Evolutionary conservation across 1,140 invertebrate species (phyloP).

Genomic region (Zophobas morio): DNA sequence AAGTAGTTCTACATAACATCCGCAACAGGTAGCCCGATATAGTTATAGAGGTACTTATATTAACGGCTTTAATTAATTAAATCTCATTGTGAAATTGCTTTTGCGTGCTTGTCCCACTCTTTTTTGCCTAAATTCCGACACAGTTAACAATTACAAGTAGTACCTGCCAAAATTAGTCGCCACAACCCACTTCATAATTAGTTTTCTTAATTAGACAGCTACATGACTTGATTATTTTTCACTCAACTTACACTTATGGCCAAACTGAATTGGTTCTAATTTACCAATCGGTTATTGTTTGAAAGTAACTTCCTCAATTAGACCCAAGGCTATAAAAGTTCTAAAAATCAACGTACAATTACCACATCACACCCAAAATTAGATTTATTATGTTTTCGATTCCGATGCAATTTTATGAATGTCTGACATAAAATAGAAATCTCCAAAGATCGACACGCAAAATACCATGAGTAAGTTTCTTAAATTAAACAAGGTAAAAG

Average conservation of each 20-base stretch:
- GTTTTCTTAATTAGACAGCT: conserved; percentile 30
- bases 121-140: conserved; percentile 4
- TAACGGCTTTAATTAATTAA: conserved; percentile 5
- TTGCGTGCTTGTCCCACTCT: not conserved
- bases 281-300: conserved; percentile 33
- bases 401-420: conserved; percentile 12
- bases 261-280: conserved; percentile 3
- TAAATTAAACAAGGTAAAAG: conserved; percentile 35
- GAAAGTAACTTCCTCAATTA: conserved; percentile 41
- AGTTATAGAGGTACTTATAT: not conserved
- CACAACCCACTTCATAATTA: conserved; percentile 7
- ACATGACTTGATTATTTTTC: conserved; percentile 25
- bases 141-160: not conserved
- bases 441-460: conserved; percentile 21
- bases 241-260: not conserved
- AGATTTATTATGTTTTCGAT: conserved; percentile 27
- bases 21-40: not conserved
- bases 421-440: conserved; percentile 11
- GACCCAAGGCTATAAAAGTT: conserved; percentile 19
- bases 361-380: conserved; percentile 35
- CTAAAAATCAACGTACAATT: conserved; percentile 17
- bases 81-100: not conserved
- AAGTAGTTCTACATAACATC: too few species aligned
- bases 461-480: conserved; percentile 28
- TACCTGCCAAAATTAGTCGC: not conserved